A percentile compares a stretch with the other conserved stretches of the same genome.
Evolutionary conservation across 2,113 vertebrate genomes (phyloP).

Genomic region (Hippocampus mohnikei): DNA sequence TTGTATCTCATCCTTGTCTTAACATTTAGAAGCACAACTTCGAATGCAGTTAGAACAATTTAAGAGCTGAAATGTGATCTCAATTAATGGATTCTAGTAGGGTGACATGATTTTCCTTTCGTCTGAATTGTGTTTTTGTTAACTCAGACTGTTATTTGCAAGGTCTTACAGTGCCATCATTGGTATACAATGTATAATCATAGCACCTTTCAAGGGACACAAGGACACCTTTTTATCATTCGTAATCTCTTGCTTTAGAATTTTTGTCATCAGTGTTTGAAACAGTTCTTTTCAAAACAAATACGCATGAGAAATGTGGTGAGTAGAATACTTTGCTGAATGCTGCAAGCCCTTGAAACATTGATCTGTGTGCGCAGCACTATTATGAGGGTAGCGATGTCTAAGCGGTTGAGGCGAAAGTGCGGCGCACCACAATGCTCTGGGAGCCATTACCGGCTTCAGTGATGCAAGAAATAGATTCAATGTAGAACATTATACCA

Average conservation of each 20-base stretch:
- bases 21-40: background rate
- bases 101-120: background rate
- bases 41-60: background rate
- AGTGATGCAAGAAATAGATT: slow-evolving; percentile 77
- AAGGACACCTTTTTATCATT: background rate
- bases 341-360: slow-evolving; percentile 31
- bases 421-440: slow-evolving; percentile 51
- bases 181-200: background rate
- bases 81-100: background rate
- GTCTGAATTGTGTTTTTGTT: background rate
- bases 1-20: background rate
- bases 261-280: background rate
- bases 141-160: background rate
- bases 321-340: slow-evolving; percentile 42
- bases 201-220: background rate
- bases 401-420: slow-evolving; percentile 54
- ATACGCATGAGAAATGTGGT: slow-evolving; percentile 28
- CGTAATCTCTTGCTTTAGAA: background rate
- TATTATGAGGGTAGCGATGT: slow-evolving; percentile 46
- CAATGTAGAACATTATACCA: slow-evolving; percentile 72
- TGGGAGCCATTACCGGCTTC: slow-evolving; percentile 74
- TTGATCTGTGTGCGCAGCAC: slow-evolving; percentile 32
- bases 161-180: background rate
- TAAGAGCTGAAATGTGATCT: background rate
- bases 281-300: background rate